These are phyloP conservation scores for Rhysida immarginata DNA, from an alignment of 1,140 invertebrate genomes.

Conservation along the genomic window DNA sequence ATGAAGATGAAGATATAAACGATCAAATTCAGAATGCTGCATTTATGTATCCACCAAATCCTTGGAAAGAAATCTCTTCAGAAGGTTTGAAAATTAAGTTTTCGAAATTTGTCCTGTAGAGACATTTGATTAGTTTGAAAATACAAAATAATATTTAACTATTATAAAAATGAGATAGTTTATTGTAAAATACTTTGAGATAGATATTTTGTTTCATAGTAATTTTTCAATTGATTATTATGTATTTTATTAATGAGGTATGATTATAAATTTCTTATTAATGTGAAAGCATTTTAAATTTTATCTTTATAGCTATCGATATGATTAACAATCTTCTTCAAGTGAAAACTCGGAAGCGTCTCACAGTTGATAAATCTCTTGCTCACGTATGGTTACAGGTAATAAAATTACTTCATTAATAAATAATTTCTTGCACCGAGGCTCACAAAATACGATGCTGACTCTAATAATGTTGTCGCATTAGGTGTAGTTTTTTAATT, in stretches of 20 bases:
- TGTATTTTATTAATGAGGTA: too few species aligned
- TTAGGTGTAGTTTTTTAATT: too few species aligned
- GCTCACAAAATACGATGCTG: too few species aligned
- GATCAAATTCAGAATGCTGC: slow-evolving; percentile 99
- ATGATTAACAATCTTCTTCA: slow-evolving; percentile 94
- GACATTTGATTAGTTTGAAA: neutral
- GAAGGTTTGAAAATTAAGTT: slow-evolving; percentile 56
- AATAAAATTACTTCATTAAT: slow-evolving; percentile 13
- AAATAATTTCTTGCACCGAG: neutral
- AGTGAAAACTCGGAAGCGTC: slow-evolving; percentile 95
- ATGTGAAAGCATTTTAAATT: too few species aligned
- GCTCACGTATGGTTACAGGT: slow-evolving; percentile 87
- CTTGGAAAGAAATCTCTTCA: slow-evolving; percentile 95
- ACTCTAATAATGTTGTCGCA: too few species aligned
- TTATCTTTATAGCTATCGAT: slow-evolving; percentile 67
- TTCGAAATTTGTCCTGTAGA: slow-evolving; percentile 3
- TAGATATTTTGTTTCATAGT: too few species aligned
- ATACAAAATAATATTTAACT: neutral
- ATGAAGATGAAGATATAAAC: slow-evolving; percentile 98
- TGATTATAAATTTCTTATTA: too few species aligned
- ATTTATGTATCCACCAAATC: slow-evolving; percentile 97
- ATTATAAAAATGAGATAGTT: slow-evolving; percentile 3
- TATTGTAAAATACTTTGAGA: too few species aligned
- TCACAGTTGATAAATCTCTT: slow-evolving; percentile 91
- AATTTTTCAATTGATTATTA: too few species aligned